Percentiles rank a stretch among this genome's conserved stretches.
These are phyloP conservation scores for Nomada ferruginata DNA, from an alignment of 2,888 invertebrate species.

Conservation along the genomic window DNA sequence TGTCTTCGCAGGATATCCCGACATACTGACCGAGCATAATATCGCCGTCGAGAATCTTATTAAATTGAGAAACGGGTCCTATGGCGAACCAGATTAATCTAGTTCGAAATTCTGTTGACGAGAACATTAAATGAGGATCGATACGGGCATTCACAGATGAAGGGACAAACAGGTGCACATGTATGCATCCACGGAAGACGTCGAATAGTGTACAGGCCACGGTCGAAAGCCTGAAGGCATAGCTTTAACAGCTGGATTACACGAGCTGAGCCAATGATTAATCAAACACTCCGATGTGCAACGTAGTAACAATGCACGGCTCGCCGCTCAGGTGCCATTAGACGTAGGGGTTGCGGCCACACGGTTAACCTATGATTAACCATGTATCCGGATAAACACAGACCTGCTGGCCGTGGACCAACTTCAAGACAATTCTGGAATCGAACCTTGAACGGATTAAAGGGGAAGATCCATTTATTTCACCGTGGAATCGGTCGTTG, in stretches of 20 bases:
- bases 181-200: slow-evolving; percentile 1
- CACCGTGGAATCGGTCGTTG: background rate
- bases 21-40: slow-evolving; percentile 43
- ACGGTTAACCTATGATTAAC: slow-evolving; percentile 76
- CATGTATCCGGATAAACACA: slow-evolving; percentile 70
- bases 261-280: slow-evolving; percentile 76
- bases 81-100: background rate
- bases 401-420: slow-evolving; percentile 50
- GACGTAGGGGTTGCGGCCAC: slow-evolving; percentile 68
- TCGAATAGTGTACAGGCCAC: slow-evolving; percentile 29
- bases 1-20: slow-evolving; percentile 32
- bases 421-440: slow-evolving; percentile 63
- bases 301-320: slow-evolving; percentile 74
- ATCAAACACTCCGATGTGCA: slow-evolving; percentile 74
- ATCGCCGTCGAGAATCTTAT: slow-evolving; percentile 53
- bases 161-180: slow-evolving; percentile 33
- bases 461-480: slow-evolving; percentile 24
- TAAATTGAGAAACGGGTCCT: slow-evolving; percentile 52
- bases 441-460: slow-evolving; percentile 55
- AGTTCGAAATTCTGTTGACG: slow-evolving; percentile 29
- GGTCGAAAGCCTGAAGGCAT: slow-evolving; percentile 49
- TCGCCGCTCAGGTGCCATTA: slow-evolving; percentile 73
- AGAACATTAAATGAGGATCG: slow-evolving; percentile 12
- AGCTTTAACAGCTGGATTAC: slow-evolving; percentile 76
- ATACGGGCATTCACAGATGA: background rate